Percentiles rank a stretch among this genome's conserved stretches.
phyloP scores from a whole-genome alignment of 2,888 invertebrate species.

The Ichneumon xanthorius region DNA sequence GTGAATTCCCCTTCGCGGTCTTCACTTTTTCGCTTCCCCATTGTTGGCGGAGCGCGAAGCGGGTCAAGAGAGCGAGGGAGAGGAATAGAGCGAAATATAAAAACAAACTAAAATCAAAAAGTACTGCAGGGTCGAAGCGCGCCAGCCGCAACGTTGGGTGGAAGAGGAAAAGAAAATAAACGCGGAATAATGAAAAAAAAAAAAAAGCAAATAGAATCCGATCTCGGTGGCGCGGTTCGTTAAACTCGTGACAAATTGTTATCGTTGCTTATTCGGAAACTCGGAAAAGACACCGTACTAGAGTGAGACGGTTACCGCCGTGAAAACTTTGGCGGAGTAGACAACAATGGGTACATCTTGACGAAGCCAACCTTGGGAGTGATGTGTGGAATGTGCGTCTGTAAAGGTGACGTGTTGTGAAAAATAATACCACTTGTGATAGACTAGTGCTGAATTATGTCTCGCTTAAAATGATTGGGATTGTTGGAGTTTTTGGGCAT shows the following conservation, averaged over 20 bases:
- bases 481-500: no score
- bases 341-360: not conserved
- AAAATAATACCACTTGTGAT: no score
- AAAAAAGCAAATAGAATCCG: constrained; percentile 27
- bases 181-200: not conserved
- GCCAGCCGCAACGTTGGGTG: not conserved
- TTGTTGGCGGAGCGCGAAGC: not conserved
- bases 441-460: no score
- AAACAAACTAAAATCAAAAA: constrained; percentile 37
- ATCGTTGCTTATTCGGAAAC: constrained; percentile 44
- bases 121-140: constrained; percentile 23
- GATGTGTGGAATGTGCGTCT: no score
- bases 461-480: no score
- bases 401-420: no score
- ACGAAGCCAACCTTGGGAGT: no score
- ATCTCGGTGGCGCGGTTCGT: constrained; percentile 43
- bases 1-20: not conserved
- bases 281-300: constrained; percentile 16
- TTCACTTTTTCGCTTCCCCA: not conserved
- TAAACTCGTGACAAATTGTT: constrained; percentile 63
- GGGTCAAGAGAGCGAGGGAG: not conserved
- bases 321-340: constrained; percentile 8
- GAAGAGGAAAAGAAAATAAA: not conserved
- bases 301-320: constrained; percentile 20
- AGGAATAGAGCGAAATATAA: constrained; percentile 1